phyloP scores from a whole-genome alignment of 2,797 vertebrate genomes.

The Momotus momota region DNA sequence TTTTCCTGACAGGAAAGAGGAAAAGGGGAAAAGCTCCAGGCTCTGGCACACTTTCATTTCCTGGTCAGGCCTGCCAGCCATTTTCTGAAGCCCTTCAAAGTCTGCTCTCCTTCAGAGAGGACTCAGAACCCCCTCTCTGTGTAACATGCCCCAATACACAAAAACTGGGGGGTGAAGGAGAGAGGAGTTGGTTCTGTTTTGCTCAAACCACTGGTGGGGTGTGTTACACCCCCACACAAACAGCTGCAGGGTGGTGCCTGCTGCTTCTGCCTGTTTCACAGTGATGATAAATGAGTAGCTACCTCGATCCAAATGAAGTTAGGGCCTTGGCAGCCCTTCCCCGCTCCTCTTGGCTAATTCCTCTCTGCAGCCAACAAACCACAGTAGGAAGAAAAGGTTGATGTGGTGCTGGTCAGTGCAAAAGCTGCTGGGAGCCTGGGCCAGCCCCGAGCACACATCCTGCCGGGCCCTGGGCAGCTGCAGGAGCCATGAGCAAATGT shows the following conservation, averaged over 20 bases:
- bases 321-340: not conserved
- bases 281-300: not conserved
- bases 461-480: not conserved
- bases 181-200: not conserved
- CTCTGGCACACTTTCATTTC: not conserved
- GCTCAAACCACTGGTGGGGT: not conserved
- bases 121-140: not conserved
- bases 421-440: not conserved
- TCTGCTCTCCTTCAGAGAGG: not conserved
- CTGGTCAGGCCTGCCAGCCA: not conserved
- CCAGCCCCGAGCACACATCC: too few species aligned
- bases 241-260: conserved; percentile 37
- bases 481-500: not conserved
- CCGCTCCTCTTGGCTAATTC: not conserved
- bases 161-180: not conserved
- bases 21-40: not conserved
- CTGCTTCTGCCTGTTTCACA: not conserved
- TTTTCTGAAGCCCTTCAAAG: not conserved
- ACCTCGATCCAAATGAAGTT: not conserved
- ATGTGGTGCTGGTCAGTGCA: not conserved
- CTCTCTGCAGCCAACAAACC: not conserved
- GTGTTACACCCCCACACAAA: not conserved
- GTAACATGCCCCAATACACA: not conserved
- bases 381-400: not conserved
- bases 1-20: not conserved